Evolutionary conservation across 2,888 invertebrate species (phyloP), one percentile per base, ranked within the genome.

Genomic region (Dexiosoma caninum): DNA sequence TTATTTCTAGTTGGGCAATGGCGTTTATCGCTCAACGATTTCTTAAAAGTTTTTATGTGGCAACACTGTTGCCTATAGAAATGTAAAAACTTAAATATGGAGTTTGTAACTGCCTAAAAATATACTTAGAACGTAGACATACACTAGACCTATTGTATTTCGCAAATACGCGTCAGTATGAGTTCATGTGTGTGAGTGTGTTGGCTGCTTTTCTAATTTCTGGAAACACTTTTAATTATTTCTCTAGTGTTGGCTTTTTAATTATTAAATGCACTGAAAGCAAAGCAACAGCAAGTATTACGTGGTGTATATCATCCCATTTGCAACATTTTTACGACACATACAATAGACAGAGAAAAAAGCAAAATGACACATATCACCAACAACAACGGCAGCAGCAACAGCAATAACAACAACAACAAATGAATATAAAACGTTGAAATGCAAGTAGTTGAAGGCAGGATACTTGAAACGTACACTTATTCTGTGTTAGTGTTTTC

Each of bases 221-320:
- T 85, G 86, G 83, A 84, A 87, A 87, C 88, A 87, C 87, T 86
- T 88, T n/a, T 85, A 88, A 88, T 88, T 87, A 88, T 87, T 86
- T 87, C 84, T 83, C 82, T 85, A 84, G 87, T 85, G 86, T 83
- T 87, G 87, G 86, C 86, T 84, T 88, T 87, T 87, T 88, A 87
- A 88, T 88, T 88, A 88, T 88, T 87, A 87, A 88, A 87, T 87
- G 66, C 53, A 59, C 35, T 57, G 46, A 75, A 69, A 62, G 27
- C 37, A 51, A 46, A 57, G 35, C 49, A 59, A 19, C 35, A 37
- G 7, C 30, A 51, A 51, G 9, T 71, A 59, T 23, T 46, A n/a
- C 49, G 37, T 40, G 23, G 9, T 37, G 40, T n/a, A 30, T 23
- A 40, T 30, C 6, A n/a, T n/a, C 51, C 51, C 16, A 59, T 59